Percentiles rank a stretch among this genome's conserved stretches.
Conservation (phyloP, 1,140 invertebrate genomes). For the Drosophila takahashii region DNA sequence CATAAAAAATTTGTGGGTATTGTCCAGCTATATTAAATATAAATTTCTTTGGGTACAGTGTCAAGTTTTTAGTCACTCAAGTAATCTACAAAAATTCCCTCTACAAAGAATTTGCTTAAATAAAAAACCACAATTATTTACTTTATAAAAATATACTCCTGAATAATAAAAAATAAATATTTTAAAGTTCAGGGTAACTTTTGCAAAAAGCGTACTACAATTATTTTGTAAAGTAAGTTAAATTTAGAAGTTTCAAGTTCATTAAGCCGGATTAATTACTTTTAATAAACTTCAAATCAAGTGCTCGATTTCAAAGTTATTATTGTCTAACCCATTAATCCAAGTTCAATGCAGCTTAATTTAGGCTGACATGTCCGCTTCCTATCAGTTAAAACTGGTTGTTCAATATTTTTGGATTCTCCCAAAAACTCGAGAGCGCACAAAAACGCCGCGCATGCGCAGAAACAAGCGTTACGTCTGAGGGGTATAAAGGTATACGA, state of each 20-base stretch:
- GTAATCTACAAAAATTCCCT: background rate
- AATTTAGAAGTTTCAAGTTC: background rate
- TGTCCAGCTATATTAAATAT: too few relatives aligned
- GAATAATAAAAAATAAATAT: too few relatives aligned
- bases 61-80: background rate
- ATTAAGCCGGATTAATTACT: background rate
- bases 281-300: background rate
- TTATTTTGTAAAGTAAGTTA: background rate
- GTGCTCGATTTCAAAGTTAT: conserved; percentile 1
- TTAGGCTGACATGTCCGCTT: conserved; percentile 11
- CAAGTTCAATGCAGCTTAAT: conserved; percentile 27
- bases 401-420: conserved; percentile 27
- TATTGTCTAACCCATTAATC: conserved; percentile 1
- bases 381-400: conserved; percentile 11
- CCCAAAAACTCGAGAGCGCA: conserved; percentile 8
- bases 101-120: too few relatives aligned
- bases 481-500: conserved; percentile 13
- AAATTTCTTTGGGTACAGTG: too few relatives aligned
- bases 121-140: too few relatives aligned
- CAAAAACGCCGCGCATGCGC: conserved; percentile 15
- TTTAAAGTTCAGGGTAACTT: too few relatives aligned
- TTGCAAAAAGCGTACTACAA: too few relatives aligned
- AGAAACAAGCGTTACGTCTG: conserved; percentile 19
- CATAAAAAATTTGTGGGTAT: too few relatives aligned
- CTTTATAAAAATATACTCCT: too few relatives aligned